phyloP scores from a whole-genome alignment of 2,113 vertebrate genomes.

The Tetrao urogallus region DNA sequence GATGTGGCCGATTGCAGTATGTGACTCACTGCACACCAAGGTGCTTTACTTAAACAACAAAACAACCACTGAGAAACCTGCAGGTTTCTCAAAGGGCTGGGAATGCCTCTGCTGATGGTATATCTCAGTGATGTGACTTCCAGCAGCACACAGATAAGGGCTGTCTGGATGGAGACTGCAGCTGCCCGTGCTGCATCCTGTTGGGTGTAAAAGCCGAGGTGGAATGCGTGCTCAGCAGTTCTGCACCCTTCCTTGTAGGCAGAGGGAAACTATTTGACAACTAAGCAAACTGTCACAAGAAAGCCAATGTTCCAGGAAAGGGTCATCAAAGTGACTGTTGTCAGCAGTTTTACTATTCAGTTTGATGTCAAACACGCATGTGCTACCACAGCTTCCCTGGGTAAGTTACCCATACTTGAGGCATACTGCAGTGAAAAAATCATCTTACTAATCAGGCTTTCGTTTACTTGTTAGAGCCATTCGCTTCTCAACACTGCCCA shows the following conservation, averaged over 20 bases:
- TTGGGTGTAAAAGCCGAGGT: constrained; percentile 75
- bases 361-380: constrained; percentile 4
- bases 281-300: constrained; percentile 79
- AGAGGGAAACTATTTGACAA: constrained; percentile 57
- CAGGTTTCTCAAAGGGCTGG: not conserved
- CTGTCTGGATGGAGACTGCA: not conserved
- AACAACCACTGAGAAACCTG: not conserved
- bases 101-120: not conserved
- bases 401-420: not conserved
- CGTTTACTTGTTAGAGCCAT: not conserved
- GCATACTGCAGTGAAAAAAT: not conserved
- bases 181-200: constrained; percentile 81
- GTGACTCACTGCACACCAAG: not conserved
- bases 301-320: constrained; percentile 78
- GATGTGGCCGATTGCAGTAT: not conserved
- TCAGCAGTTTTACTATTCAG: constrained; percentile 61
- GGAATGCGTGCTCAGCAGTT: constrained; percentile 89
- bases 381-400: not conserved
- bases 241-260: constrained; percentile 84
- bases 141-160: not conserved
- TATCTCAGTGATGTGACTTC: not conserved
- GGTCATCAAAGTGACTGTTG: constrained; percentile 65
- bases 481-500: not conserved
- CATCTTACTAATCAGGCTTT: not conserved
- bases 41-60: not conserved